phyloP scores from a whole-genome alignment of 1,140 invertebrate species.

The Drosophila miranda region DNA sequence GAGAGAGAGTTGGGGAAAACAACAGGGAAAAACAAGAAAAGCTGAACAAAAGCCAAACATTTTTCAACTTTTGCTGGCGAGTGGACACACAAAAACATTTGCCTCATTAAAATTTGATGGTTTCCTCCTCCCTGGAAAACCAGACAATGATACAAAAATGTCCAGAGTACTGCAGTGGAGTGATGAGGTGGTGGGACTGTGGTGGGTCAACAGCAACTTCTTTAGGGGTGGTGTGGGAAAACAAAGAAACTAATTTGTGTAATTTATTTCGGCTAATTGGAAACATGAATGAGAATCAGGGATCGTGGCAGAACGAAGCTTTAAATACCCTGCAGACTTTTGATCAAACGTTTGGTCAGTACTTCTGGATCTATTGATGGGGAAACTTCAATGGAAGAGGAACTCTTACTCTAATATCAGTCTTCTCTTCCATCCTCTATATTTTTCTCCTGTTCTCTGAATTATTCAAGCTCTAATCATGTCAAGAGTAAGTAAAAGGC shows the following conservation, averaged over 20 bases:
- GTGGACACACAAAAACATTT: conserved; percentile 58
- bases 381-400: too few species aligned
- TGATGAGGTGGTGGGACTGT: background rate
- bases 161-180: conserved; percentile 26
- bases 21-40: conserved; percentile 47
- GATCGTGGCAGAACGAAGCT: background rate
- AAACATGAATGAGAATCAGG: conserved; percentile 6
- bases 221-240: conserved; percentile 5
- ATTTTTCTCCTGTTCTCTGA: too few species aligned
- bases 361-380: too few species aligned
- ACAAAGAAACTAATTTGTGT: conserved; percentile 54
- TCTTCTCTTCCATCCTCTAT: too few species aligned
- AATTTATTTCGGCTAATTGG: conserved; percentile 65
- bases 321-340: background rate
- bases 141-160: conserved; percentile 32
- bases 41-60: conserved; percentile 54
- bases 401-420: too few species aligned
- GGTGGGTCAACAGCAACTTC: conserved; percentile 20
- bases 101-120: conserved; percentile 68
- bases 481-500: too few species aligned
- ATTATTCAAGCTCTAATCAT: too few species aligned
- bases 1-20: background rate
- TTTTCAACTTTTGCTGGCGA: conserved; percentile 50
- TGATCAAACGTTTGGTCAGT: too few species aligned
- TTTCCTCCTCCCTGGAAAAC: background rate